Conservation (phyloP, 2,888 invertebrate species). For the Hirtodrosophila alboralis region DNA sequence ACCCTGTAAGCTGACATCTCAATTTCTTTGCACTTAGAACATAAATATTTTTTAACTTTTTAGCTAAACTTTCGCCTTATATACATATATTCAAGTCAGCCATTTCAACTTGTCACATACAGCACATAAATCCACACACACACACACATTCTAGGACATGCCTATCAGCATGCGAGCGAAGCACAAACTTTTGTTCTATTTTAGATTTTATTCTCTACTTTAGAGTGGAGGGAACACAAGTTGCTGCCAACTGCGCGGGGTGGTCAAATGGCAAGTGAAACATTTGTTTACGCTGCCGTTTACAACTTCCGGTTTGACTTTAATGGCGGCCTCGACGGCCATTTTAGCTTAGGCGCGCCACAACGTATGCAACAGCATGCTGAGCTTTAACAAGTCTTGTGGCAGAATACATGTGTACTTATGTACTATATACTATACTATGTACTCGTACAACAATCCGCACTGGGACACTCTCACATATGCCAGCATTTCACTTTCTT, state of each 20-base stretch:
- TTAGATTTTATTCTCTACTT: constrained; percentile 42
- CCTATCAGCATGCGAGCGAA: constrained; percentile 60
- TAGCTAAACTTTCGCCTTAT: constrained; percentile 25
- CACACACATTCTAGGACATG: constrained; percentile 24
- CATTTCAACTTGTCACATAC: constrained; percentile 61
- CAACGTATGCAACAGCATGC: constrained; percentile 43
- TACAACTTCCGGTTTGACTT: constrained; percentile 65
- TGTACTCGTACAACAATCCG: constrained; percentile 3
- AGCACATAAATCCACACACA: constrained; percentile 60
- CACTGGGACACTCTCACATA: constrained; percentile 15
- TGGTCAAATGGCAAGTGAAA: constrained; percentile 63
- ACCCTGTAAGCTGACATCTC: neutral
- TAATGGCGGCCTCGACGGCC: constrained; percentile 26
- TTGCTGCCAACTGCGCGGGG: constrained; percentile 27
- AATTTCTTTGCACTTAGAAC: constrained; percentile 14
- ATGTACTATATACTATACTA: no score
- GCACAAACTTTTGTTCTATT: constrained; percentile 59
- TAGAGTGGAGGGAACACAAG: constrained; percentile 10
- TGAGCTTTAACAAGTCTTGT: constrained; percentile 37
- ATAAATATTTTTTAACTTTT: constrained; percentile 31
- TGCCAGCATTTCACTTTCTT: constrained; percentile 25
- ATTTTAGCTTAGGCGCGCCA: constrained; percentile 33
- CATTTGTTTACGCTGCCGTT: constrained; percentile 65
- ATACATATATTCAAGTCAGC: constrained; percentile 20
- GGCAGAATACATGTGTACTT: constrained; percentile 1